Evolutionary conservation across 2,888 invertebrate species (phyloP).

Genomic region (Agriopis aurantiaria): DNA sequence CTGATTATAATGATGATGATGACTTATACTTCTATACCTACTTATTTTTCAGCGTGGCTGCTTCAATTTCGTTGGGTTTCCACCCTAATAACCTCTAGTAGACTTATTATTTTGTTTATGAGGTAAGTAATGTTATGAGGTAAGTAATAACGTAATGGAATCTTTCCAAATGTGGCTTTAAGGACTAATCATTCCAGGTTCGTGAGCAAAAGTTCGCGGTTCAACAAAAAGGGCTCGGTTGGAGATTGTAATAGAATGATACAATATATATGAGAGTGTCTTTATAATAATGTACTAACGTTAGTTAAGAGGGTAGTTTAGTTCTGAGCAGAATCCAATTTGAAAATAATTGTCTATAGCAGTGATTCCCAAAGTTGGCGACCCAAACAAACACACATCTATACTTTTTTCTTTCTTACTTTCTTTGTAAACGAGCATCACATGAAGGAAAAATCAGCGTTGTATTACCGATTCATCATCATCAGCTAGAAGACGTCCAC

Average conservation of each 20-base stretch:
- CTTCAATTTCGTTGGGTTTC: conserved; percentile 4
- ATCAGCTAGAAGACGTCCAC: too few species aligned
- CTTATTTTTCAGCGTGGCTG: neutral
- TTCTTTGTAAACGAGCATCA: too few species aligned
- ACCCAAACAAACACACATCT: too few species aligned
- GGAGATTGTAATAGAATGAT: too few species aligned
- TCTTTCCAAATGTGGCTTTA: conserved; percentile 25
- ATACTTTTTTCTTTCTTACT: too few species aligned
- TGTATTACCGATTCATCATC: too few species aligned
- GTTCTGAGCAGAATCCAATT: neutral
- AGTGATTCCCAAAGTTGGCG: too few species aligned
- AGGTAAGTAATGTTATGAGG: conserved; percentile 16
- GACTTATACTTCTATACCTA: too few species aligned
- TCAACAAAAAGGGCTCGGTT: conserved; percentile 16
- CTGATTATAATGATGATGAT: too few species aligned
- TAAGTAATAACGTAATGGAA: conserved; percentile 13
- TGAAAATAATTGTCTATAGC: neutral
- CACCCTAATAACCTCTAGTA: conserved; percentile 24
- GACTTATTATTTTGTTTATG: conserved; percentile 30
- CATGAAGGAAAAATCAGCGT: too few species aligned
- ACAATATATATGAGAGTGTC: neutral
- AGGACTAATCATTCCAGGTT: conserved; percentile 28
- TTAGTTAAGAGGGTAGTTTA: neutral
- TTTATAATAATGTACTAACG: conserved; percentile 1
- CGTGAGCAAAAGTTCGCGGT: conserved; percentile 25